A percentile compares a stretch with the other conserved stretches of the same genome.
These are phyloP conservation scores for Adrianichthys oophorus DNA, from an alignment of 2,797 vertebrate species.

Conservation along the genomic window DNA sequence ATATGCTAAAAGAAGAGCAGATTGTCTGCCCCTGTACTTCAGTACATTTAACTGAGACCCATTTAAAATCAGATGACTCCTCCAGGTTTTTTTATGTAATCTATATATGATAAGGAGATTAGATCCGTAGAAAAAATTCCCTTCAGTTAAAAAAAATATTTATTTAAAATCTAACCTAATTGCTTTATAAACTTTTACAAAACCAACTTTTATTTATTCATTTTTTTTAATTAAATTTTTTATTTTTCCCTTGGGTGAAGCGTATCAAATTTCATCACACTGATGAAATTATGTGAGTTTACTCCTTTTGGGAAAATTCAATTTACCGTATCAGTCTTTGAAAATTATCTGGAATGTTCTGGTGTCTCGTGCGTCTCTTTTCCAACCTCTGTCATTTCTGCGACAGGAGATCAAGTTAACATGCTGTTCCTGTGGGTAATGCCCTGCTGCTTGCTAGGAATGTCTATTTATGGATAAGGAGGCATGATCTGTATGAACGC, in stretches of 20 bases:
- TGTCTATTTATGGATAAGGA: constrained; percentile 61
- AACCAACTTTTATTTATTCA: neutral
- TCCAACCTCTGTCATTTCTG: constrained; percentile 18
- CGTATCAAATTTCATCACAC: neutral
- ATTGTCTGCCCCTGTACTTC: neutral
- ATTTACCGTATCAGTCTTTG: constrained; percentile 1
- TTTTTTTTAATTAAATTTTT: constrained; percentile 1
- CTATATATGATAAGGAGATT: no score
- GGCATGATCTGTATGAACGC: constrained; percentile 49
- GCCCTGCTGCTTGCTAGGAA: constrained; percentile 53
- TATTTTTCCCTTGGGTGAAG: neutral
- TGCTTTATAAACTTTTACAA: neutral
- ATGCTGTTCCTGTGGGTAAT: constrained; percentile 51
- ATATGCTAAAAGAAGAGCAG: neutral
- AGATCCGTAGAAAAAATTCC: no score
- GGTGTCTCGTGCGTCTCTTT: neutral
- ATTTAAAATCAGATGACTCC: neutral
- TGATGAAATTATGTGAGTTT: constrained; percentile 5
- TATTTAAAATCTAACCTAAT: no score
- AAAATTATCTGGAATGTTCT: constrained; percentile 15
- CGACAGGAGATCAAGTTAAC: constrained; percentile 50
- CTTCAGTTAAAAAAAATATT: no score
- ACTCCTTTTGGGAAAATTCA: neutral
- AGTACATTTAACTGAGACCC: neutral
- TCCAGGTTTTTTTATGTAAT: neutral